These are phyloP conservation scores for Zootermopsis nevadensis DNA, from an alignment of 2,888 invertebrate genomes.

Conservation along the genomic window DNA sequence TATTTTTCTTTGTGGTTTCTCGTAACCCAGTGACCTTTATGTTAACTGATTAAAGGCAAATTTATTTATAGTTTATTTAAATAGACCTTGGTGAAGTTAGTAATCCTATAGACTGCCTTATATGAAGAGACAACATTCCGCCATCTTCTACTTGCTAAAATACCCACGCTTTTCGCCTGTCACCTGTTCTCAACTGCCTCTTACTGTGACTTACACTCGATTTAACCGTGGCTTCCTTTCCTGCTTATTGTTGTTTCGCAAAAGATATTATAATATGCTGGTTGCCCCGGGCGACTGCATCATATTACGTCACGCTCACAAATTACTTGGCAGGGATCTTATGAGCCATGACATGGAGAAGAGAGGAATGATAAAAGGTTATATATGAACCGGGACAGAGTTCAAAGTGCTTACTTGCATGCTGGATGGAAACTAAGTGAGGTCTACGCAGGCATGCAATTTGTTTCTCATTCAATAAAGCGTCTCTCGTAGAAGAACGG, in stretches of 20 bases:
- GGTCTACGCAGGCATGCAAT: neutral
- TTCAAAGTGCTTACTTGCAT: too few species aligned
- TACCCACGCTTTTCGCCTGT: neutral
- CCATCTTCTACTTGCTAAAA: neutral
- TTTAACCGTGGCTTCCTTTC: neutral
- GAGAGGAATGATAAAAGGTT: too few species aligned
- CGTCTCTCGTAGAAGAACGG: too few species aligned
- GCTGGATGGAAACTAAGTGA: too few species aligned
- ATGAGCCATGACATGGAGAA: neutral
- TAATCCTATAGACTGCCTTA: neutral
- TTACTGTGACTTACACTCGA: neutral
- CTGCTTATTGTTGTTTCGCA: constrained; percentile 20
- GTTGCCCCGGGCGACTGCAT: constrained; percentile 20
- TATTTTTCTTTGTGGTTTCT: too few species aligned
- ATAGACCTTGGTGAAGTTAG: neutral
- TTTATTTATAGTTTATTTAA: too few species aligned
- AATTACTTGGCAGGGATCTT: constrained; percentile 7
- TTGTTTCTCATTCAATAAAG: constrained; percentile 6
- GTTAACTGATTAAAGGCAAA: too few species aligned
- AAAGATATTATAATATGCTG: constrained; percentile 8
- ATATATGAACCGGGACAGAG: too few species aligned
- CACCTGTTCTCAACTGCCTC: constrained; percentile 25
- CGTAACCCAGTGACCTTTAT: too few species aligned
- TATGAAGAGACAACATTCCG: neutral
- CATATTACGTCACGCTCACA: constrained; percentile 14